These are phyloP conservation scores for Yasuhikotakia modesta DNA, from an alignment of 2,797 vertebrate genomes.

Conservation along the genomic window DNA sequence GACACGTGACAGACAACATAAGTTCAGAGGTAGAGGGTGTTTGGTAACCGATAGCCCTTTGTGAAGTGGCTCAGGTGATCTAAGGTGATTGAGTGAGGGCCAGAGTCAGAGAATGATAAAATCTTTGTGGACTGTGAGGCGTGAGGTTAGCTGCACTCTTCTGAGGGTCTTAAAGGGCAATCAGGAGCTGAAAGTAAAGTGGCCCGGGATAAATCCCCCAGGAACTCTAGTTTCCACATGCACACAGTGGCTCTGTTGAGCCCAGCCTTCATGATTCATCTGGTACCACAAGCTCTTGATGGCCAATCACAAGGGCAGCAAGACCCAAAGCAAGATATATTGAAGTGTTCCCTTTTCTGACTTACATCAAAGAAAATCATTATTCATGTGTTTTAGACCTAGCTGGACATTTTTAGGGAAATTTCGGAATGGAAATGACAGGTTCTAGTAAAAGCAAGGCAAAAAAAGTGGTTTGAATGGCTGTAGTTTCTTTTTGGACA, in stretches of 20 bases:
- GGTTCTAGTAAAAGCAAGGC: not conserved
- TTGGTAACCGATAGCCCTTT: conserved; percentile 46
- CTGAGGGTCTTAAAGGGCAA: conserved; percentile 44
- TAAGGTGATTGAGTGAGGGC: conserved; percentile 47
- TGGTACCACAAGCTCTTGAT: conserved; percentile 19
- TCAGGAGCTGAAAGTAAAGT: conserved; percentile 58
- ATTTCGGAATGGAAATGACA: conserved; percentile 7
- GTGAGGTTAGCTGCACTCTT: conserved; percentile 52
- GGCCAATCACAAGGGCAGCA: conserved; percentile 42
- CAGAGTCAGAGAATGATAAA: conserved; percentile 43
- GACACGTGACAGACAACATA: not conserved
- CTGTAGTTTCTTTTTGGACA: not conserved
- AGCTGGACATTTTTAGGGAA: conserved; percentile 24
- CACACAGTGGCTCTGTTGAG: conserved; percentile 52
- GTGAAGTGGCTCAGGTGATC: conserved; percentile 43
- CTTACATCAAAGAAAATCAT: conserved; percentile 41
- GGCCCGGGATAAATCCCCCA: conserved; percentile 43
- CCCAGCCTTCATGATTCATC: conserved; percentile 53
- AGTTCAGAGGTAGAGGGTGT: conserved; percentile 22
- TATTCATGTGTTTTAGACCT: conserved; percentile 5
- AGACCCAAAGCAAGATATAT: conserved; percentile 51
- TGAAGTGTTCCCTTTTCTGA: conserved; percentile 51
- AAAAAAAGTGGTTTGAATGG: not conserved
- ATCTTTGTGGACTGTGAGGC: conserved; percentile 51
- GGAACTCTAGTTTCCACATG: conserved; percentile 57